Evolutionary conservation across 2,113 vertebrate species (phyloP).

Genomic region (Hypanus sabinus): DNA sequence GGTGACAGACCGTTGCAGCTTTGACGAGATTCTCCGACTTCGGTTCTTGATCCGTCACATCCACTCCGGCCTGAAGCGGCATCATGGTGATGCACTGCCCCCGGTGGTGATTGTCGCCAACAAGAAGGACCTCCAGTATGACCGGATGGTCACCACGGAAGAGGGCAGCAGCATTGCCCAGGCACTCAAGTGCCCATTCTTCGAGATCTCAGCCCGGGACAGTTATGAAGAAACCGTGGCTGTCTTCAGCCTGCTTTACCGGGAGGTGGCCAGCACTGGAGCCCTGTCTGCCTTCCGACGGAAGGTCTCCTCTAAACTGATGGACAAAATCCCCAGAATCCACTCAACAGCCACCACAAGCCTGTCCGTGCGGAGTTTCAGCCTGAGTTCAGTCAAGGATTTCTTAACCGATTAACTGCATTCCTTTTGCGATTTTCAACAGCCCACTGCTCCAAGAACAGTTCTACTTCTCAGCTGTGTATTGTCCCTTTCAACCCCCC

Average conservation of each 20-base stretch:
- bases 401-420: not conserved
- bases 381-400: not conserved
- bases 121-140: conserved; percentile 68
- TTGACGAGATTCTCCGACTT: conserved; percentile 64
- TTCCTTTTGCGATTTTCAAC: not conserved
- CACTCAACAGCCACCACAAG: conserved; percentile 35
- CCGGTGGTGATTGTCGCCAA: conserved; percentile 62
- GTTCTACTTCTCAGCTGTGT: not conserved
- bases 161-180: conserved; percentile 57
- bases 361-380: not conserved
- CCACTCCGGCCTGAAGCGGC: conserved; percentile 50
- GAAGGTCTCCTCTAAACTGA: conserved; percentile 58
- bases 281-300: conserved; percentile 57
- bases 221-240: conserved; percentile 60
- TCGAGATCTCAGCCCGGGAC: conserved; percentile 63
- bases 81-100: conserved; percentile 47
- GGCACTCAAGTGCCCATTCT: conserved; percentile 60
- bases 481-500: not conserved
- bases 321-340: conserved; percentile 67
- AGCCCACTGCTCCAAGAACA: not conserved
- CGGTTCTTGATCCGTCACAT: conserved; percentile 68
- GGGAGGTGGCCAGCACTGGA: conserved; percentile 53
- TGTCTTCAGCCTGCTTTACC: conserved; percentile 57
- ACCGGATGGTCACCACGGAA: conserved; percentile 62
- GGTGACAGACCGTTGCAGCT: conserved; percentile 66